Conservation (phyloP, 2,113 vertebrate species). For the Ovibos moschatus region DNA sequence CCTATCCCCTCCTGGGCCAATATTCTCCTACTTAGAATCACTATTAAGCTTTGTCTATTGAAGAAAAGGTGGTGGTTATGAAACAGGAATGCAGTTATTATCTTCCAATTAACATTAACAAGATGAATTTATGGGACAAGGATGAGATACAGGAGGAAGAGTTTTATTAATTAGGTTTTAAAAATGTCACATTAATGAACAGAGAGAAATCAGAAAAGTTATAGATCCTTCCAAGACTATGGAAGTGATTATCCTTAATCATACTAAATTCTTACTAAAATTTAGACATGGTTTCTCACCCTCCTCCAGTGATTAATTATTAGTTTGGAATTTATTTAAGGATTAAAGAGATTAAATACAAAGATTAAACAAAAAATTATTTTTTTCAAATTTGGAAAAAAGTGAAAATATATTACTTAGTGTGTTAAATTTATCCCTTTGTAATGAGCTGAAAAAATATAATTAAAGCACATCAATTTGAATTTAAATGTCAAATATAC, state of each 20-base stretch:
- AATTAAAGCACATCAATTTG: neutral
- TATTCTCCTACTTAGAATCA: neutral
- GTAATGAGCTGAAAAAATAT: neutral
- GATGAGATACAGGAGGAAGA: neutral
- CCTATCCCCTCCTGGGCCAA: neutral
- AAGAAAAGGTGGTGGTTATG: neutral
- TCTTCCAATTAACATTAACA: slow-evolving; percentile 22
- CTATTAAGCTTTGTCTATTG: neutral
- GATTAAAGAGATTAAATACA: neutral
- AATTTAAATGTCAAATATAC: neutral
- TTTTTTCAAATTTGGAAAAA: neutral
- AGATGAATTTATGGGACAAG: slow-evolving; percentile 22
- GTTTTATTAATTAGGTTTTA: slow-evolving; percentile 30
- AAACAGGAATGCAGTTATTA: neutral
- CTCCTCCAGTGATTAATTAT: neutral
- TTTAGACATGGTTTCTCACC: neutral
- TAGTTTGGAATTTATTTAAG: neutral
- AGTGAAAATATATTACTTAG: neutral
- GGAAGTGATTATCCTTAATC: neutral
- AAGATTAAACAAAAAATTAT: neutral
- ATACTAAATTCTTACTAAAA: neutral
- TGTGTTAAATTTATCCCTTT: neutral
- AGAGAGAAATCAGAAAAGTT: neutral
- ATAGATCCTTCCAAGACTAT: slow-evolving; percentile 70
- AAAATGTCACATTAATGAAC: slow-evolving; percentile 15